phyloP scores from a whole-genome alignment of 2,797 vertebrate species.

The Phrynocephalus forsythii region DNA sequence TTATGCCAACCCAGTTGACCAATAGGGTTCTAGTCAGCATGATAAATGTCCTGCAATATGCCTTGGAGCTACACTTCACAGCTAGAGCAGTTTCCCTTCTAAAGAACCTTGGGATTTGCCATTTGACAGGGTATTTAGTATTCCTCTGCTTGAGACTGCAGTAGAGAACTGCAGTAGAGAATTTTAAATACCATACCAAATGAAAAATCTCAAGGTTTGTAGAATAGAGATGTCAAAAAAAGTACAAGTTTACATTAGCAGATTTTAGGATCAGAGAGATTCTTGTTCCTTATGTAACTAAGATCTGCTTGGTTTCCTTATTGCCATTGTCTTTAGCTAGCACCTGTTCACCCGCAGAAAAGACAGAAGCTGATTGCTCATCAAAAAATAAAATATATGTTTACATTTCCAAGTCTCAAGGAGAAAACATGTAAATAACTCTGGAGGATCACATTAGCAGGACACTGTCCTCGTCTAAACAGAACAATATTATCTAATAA shows the following conservation, averaged over 20 bases:
- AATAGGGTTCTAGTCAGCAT: background rate
- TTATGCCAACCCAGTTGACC: too few relatives aligned
- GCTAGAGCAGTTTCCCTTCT: too few relatives aligned
- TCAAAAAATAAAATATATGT: conserved; percentile 18
- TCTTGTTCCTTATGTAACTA: conserved; percentile 52
- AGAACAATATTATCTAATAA: background rate
- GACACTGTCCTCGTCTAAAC: background rate
- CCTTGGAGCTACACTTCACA: conserved; percentile 12
- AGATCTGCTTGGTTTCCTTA: conserved; percentile 51
- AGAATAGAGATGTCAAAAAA: background rate
- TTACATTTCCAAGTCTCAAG: background rate
- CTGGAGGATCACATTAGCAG: background rate
- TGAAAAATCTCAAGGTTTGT: too few relatives aligned
- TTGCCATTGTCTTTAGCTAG: conserved; percentile 48
- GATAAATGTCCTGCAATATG: conserved; percentile 5
- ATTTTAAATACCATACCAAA: too few relatives aligned
- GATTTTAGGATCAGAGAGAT: conserved; percentile 26
- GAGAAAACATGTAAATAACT: background rate
- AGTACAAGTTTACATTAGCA: conserved; percentile 26
- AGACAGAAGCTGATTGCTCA: conserved; percentile 33
- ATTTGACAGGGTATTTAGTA: too few relatives aligned
- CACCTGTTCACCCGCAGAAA: conserved; percentile 34
- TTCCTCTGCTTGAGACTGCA: too few relatives aligned
- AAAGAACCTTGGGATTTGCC: too few relatives aligned
- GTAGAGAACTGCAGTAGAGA: too few relatives aligned